A percentile compares a stretch with the other conserved stretches of the same genome.
These are phyloP conservation scores for Scaptodrosophila latifasciaeformis DNA, from an alignment of 2,888 invertebrate species.

Conservation along the genomic window DNA sequence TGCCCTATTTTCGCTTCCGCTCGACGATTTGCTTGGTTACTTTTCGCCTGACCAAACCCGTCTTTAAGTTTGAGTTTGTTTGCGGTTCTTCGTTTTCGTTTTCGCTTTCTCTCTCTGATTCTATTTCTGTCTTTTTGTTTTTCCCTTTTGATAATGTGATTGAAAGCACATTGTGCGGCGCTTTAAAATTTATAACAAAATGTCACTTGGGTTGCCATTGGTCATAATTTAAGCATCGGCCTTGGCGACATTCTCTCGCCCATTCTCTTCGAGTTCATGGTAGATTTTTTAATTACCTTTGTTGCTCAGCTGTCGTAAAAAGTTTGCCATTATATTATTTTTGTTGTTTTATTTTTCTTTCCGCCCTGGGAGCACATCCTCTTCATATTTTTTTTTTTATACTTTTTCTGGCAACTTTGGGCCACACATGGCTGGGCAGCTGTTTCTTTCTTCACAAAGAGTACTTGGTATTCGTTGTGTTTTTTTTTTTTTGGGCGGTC, in stretches of 20 bases:
- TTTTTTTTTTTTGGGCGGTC: not conserved
- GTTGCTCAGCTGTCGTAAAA: conserved; percentile 1
- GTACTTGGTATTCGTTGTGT: not conserved
- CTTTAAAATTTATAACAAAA: conserved; percentile 69
- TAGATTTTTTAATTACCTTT: conserved; percentile 30
- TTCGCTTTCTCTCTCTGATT: not conserved
- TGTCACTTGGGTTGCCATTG: conserved; percentile 37
- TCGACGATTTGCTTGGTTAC: conserved; percentile 26
- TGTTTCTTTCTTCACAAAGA: no score
- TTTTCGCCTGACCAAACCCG: no score
- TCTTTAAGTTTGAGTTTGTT: no score
- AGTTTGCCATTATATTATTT: not conserved
- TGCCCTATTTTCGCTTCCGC: not conserved
- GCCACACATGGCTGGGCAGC: no score
- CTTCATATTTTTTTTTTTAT: no score
- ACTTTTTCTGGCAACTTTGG: no score
- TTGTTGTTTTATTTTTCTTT: no score
- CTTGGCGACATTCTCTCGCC: not conserved
- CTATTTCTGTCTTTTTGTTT: not conserved
- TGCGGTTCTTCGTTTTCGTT: conserved; percentile 2
- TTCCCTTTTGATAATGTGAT: conserved; percentile 30
- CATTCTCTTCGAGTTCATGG: not conserved
- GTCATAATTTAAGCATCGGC: conserved; percentile 28
- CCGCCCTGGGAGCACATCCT: no score
- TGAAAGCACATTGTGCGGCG: conserved; percentile 48